phyloP scores from a whole-genome alignment of 2,113 vertebrate genomes.

The Poecilia latipinna region DNA sequence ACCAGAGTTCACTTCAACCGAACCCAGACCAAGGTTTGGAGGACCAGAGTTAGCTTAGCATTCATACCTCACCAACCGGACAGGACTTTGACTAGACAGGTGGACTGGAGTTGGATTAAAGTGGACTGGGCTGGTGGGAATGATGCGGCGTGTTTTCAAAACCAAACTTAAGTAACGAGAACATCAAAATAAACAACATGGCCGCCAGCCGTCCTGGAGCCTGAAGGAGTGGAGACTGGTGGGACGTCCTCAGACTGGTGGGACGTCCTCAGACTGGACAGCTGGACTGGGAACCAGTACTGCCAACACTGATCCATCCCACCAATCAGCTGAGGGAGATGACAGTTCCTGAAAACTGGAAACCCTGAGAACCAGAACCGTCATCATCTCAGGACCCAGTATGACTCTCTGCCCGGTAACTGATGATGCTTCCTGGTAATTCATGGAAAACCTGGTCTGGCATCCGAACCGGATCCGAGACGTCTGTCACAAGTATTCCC shows the following conservation, averaged over 20 bases:
- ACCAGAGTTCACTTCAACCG: too few species aligned
- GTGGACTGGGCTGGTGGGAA: too few species aligned
- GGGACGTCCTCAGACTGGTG: background rate
- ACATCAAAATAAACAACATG: background rate
- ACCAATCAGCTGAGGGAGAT: background rate
- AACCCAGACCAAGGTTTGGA: too few species aligned
- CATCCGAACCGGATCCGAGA: background rate
- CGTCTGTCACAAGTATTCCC: conserved; percentile 55
- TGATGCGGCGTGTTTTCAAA: too few species aligned
- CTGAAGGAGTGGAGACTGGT: background rate
- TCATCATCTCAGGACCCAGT: too few species aligned
- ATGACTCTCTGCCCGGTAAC: background rate
- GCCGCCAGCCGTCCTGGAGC: background rate
- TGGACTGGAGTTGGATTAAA: too few species aligned
- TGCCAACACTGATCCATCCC: background rate
- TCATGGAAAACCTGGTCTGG: conserved; percentile 13
- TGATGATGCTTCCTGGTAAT: background rate
- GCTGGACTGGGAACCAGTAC: background rate
- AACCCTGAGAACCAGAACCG: background rate
- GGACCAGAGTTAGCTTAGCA: too few species aligned
- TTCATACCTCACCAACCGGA: too few species aligned
- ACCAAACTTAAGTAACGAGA: background rate
- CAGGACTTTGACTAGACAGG: too few species aligned
- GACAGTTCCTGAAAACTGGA: background rate
- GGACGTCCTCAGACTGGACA: background rate